Evolutionary conservation across 1,140 invertebrate genomes (phyloP).

Genomic region (Hirudo medicinalis): DNA sequence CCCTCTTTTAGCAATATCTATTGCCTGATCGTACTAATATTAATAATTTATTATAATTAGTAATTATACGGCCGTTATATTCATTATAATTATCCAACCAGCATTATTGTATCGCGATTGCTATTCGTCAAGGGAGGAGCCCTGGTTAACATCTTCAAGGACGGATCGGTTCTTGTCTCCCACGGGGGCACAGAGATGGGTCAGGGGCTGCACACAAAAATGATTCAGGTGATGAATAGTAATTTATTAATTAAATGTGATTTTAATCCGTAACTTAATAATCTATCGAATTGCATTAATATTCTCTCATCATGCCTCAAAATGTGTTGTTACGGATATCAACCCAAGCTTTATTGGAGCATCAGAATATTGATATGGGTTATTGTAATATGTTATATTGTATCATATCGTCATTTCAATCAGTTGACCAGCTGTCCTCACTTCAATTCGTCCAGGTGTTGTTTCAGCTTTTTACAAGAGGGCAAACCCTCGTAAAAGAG

Average conservation of each 20-base stretch:
- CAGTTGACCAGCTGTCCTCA: too few relatives aligned
- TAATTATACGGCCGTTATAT: too few relatives aligned
- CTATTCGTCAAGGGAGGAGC: conserved; percentile 50
- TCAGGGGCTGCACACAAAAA: conserved; percentile 86
- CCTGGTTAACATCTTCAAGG: conserved; percentile 71
- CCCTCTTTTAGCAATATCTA: conserved; percentile 1
- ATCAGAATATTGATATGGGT: too few relatives aligned
- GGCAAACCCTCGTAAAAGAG: too few relatives aligned
- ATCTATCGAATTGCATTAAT: too few relatives aligned
- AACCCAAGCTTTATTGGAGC: too few relatives aligned
- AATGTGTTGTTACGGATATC: too few relatives aligned
- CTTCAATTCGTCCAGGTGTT: conserved; percentile 49
- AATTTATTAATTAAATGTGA: neutral
- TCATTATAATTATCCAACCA: neutral
- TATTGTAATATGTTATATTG: too few relatives aligned
- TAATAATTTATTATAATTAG: neutral
- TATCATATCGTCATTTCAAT: too few relatives aligned
- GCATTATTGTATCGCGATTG: neutral
- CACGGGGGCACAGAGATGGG: conserved; percentile 92
- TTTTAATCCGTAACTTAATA: neutral
- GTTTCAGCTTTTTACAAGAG: neutral
- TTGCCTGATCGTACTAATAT: neutral
- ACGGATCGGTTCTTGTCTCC: conserved; percentile 78
- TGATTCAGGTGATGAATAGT: conserved; percentile 57
- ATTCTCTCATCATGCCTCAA: too few relatives aligned